Evolutionary conservation across 2,113 vertebrate species (phyloP), one percentile per base, ranked within the genome.

Genomic region (Synodontis membranacea): DNA sequence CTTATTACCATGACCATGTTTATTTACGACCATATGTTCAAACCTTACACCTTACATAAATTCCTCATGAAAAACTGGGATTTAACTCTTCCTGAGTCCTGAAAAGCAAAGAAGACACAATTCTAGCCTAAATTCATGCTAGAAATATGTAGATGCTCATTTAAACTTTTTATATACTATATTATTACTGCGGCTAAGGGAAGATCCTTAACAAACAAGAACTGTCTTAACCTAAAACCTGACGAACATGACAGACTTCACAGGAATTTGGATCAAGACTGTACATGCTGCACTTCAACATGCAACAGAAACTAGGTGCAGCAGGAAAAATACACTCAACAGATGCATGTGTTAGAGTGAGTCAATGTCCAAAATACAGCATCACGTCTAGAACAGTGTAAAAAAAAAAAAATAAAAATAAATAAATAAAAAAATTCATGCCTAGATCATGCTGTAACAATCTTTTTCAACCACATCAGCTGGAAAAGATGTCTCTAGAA

Each of bases 241-340:
- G 76, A 86, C 19, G 6, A 80, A 80, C 84, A 17, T 80, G 76
- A 80, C 6, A n/a, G 42, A 17, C 75, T 19, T 54, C 17, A 86
- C 31, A 66, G 21, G 23, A 84, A 48, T 68, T 48, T 15, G 31
- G 19, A 31, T 21, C 46, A 79, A 50, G 58, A 86, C 48, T 44
- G 48, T 56, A 44, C 84, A 64, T 54, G 84, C 31, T 80, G 48
- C 62, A 70, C 70, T 86, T 37, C 21, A 80, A 66, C 58, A 37
- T 66, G 19, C 54, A 62, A 56, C 54, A 34, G 31, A 4, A 54
- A 52, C 76, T 80, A 68, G 34, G 37, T 50, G 31, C 4, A 28
- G 34, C 39, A n/a, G 11, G 7, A 42, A 80, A 80, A 60, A 42
- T 46, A 4, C 54, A 64, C 28, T 48, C 9, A 84, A 75, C 23